These are phyloP conservation scores for Molorchus minor DNA, from an alignment of 2,888 invertebrate species.

Conservation along the genomic window DNA sequence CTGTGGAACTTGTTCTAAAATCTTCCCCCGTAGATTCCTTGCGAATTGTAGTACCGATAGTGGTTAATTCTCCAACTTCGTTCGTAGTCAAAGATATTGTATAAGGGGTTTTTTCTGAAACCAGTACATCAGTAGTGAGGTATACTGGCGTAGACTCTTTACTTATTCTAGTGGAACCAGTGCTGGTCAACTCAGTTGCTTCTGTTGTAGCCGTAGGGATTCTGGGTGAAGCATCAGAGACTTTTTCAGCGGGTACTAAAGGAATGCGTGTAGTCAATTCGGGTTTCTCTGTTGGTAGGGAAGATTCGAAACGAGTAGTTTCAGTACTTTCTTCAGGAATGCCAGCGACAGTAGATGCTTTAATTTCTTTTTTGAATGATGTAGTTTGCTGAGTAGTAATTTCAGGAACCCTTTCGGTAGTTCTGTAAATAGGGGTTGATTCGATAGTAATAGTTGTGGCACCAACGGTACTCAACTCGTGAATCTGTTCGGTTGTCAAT, in stretches of 20 bases:
- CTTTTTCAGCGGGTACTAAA: too few relatives aligned
- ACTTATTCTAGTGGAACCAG: neutral
- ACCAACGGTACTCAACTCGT: constrained; percentile 9
- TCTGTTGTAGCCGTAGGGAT: too few relatives aligned
- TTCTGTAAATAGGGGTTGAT: neutral
- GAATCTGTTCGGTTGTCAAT: constrained; percentile 3
- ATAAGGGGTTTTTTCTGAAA: neutral
- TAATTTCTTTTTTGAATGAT: constrained; percentile 30
- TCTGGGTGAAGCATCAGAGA: too few relatives aligned
- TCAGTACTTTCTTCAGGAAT: neutral
- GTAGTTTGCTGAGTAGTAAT: constrained; percentile 26
- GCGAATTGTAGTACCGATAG: constrained; percentile 8
- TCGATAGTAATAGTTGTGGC: constrained; percentile 10
- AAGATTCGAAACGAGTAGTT: neutral
- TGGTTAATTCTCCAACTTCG: constrained; percentile 28
- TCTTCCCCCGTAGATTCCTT: neutral
- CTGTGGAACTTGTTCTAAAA: too few relatives aligned
- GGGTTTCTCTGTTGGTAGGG: neutral
- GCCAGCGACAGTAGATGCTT: constrained; percentile 30
- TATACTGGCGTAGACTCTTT: neutral
- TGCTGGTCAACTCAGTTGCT: neutral
- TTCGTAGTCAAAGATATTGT: constrained; percentile 4
- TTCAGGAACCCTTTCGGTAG: constrained; percentile 3
- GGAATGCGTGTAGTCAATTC: too few relatives aligned
- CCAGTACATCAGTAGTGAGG: constrained; percentile 18